These are phyloP conservation scores for Labeo rohita DNA, from an alignment of 2,113 vertebrate genomes.

Conservation along the genomic window DNA sequence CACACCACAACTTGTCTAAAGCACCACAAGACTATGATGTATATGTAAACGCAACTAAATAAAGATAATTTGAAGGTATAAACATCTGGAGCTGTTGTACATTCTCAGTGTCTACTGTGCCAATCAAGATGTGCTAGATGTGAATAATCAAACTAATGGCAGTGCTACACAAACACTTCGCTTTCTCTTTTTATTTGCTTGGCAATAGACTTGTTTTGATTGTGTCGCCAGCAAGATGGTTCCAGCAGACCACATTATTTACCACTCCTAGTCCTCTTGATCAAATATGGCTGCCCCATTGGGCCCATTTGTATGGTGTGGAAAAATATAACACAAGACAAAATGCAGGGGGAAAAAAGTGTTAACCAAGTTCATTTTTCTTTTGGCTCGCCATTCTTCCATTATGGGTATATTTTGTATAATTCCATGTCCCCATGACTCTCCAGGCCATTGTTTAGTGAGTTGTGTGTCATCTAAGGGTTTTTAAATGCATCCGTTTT, in stretches of 20 bases:
- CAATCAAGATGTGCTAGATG: background rate
- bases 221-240: slow-evolving; percentile 14
- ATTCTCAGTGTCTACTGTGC: background rate
- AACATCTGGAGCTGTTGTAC: background rate
- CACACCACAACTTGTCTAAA: slow-evolving; percentile 1
- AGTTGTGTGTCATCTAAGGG: slow-evolving; percentile 61
- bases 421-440: slow-evolving; percentile 63
- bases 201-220: background rate
- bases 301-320: slow-evolving; percentile 57
- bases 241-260: slow-evolving; percentile 15
- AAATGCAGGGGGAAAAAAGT: slow-evolving; percentile 45
- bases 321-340: slow-evolving; percentile 59
- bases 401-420: slow-evolving; percentile 62
- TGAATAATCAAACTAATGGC: background rate
- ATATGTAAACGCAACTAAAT: background rate
- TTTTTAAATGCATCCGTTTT: slow-evolving; percentile 63
- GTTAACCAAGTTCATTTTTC: slow-evolving; percentile 57
- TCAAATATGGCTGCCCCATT: slow-evolving; percentile 48
- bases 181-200: slow-evolving; percentile 14
- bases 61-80: background rate
- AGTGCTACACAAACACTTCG: background rate
- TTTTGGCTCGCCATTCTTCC: slow-evolving; percentile 50
- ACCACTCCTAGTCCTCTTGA: slow-evolving; percentile 41
- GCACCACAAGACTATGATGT: background rate
- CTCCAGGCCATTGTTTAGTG: slow-evolving; percentile 70